Base-by-base conservation (phyloP, 2,888 invertebrate species). In the Macrosoma leucophasiata region DNA sequence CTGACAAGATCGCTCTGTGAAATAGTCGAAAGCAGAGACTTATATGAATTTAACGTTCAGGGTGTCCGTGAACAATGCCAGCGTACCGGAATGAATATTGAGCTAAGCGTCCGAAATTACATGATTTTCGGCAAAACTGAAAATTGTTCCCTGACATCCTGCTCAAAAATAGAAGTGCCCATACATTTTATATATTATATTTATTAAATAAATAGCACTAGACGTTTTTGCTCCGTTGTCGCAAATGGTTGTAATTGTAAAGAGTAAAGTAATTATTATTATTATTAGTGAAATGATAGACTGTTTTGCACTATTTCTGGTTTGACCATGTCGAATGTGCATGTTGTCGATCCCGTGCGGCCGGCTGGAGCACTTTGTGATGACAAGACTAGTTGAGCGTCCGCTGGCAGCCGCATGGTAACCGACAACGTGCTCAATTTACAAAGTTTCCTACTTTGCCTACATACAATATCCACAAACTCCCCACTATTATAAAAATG, bases 231-330 rank as follows among this genome's bases (percentile, higher is more conserved):
- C 72, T 79, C 76, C 73, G 68, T 79, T 81, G 65, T 72, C 69
- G 74, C 75, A 70, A 77, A 78, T 65, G 84, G 82, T 84, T 84
- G 84, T 84, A 79, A 78, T 77, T 67, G 67, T 76, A 74, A 77
- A 69, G n/a, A 62, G 46, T 70, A 67, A 75, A 72, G 58, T 51
- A 25, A 33, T 59, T 75, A 68, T 67, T 71, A 74, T 66, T 65
- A 66, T 47, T 39, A 70, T 72, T 81, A 77, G 76, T 68, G 58
- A 74, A 76, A 67, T 66, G 65, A 78, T 78, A 81, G 76, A 77
- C 81, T 81, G 79, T 82, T 77, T 69, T 68, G 81, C 82, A 79
- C 78, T 57, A 63, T 67, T 66, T 72, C 67, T 70, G 62, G 61
- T 68, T 72, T 64, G 58, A 58, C 59, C 50, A 55, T 57, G 55